These are phyloP conservation scores for Cremastinae sp. DNA, from an alignment of 2,888 invertebrate genomes.

Conservation along the genomic window DNA sequence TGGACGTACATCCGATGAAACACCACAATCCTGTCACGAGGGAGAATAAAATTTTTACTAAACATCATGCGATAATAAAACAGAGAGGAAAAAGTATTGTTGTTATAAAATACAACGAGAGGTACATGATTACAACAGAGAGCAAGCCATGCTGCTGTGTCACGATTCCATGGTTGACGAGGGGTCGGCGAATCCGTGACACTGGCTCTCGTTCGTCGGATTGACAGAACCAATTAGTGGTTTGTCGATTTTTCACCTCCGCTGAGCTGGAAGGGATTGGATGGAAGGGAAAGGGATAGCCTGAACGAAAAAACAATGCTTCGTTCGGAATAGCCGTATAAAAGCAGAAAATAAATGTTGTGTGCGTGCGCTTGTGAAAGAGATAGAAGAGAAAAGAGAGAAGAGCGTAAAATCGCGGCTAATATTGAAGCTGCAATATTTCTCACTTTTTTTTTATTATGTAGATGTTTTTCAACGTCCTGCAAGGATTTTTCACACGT, in stretches of 20 bases:
- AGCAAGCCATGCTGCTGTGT: background rate
- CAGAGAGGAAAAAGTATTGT: too few relatives aligned
- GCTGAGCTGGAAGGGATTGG: constrained; percentile 53
- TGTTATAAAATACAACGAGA: too few relatives aligned
- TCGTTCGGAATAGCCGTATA: constrained; percentile 9
- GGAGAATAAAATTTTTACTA: constrained; percentile 42
- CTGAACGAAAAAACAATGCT: constrained; percentile 19
- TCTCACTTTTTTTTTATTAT: background rate
- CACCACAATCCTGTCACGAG: constrained; percentile 61
- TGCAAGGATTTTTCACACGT: too few relatives aligned
- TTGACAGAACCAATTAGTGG: constrained; percentile 72
- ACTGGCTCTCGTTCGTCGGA: constrained; percentile 56
- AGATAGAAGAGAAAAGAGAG: background rate
- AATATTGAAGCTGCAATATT: background rate
- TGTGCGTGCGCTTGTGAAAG: background rate
- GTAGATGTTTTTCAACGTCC: too few relatives aligned
- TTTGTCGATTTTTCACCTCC: constrained; percentile 68
- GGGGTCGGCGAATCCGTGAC: constrained; percentile 41
- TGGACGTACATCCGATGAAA: too few relatives aligned
- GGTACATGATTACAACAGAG: too few relatives aligned
- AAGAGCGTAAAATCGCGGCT: constrained; percentile 3
- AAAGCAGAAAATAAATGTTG: background rate
- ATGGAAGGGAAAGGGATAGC: background rate
- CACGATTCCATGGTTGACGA: constrained; percentile 41
- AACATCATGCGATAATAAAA: too few relatives aligned